phyloP scores from a whole-genome alignment of 2,113 vertebrate genomes.

The Barbus barbus region DNA sequence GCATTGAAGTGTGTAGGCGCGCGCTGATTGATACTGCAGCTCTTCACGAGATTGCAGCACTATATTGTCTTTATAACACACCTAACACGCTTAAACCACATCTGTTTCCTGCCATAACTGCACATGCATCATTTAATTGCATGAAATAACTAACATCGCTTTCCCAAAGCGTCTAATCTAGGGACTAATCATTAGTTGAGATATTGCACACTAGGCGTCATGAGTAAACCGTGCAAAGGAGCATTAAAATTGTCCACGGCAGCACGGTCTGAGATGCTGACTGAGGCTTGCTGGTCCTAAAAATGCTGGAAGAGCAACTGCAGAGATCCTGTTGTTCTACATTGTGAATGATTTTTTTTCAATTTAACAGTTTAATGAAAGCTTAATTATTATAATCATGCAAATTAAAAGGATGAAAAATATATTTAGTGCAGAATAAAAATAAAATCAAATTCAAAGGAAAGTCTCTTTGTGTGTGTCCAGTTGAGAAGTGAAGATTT shows the following conservation, averaged over 20 bases:
- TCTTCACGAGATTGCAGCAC: slow-evolving; percentile 19
- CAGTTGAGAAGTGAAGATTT: background rate
- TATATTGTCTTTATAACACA: slow-evolving; percentile 2
- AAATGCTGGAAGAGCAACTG: background rate
- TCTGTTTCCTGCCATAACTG: background rate
- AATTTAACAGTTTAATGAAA: no score
- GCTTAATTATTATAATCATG: no score
- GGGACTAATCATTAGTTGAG: background rate
- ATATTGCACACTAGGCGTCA: background rate
- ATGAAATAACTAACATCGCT: background rate
- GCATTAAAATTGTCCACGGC: background rate
- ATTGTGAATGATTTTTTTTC: no score
- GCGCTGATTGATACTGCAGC: slow-evolving; percentile 22
- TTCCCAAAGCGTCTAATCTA: background rate
- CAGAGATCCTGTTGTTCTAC: background rate
- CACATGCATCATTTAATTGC: background rate
- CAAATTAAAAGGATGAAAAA: no score
- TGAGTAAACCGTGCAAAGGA: background rate
- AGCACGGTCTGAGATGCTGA: background rate
- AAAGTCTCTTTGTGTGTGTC: background rate
- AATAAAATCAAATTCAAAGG: no score
- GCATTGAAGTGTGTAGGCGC: slow-evolving; percentile 35
- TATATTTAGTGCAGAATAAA: background rate
- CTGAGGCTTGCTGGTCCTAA: background rate
- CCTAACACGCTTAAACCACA: background rate